Evolutionary conservation across 2,113 vertebrate species (phyloP).

Genomic region (Cavia porcellus): DNA sequence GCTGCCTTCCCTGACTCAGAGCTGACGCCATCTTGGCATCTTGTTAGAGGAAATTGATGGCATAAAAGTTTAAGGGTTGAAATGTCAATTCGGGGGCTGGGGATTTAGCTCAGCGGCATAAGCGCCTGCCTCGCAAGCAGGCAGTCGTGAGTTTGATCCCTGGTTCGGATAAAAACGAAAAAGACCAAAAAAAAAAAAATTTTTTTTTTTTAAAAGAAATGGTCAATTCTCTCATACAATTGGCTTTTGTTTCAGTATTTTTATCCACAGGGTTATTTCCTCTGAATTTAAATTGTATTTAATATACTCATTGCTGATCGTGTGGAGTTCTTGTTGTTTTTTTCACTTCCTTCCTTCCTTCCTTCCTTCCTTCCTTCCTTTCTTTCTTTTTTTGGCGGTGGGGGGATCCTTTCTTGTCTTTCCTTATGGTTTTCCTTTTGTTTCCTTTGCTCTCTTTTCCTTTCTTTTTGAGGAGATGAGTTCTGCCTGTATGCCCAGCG

Average conservation of each 20-base stretch:
- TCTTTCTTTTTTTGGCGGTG: not conserved
- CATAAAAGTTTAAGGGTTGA: not conserved
- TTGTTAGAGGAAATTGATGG: not conserved
- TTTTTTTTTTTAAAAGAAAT: not conserved
- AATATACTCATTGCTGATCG: not conserved
- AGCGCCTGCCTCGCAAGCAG: too few species aligned
- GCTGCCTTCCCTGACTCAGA: not conserved
- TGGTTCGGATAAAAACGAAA: too few species aligned
- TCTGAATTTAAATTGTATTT: not conserved
- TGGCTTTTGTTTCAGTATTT: slow-evolving; percentile 22
- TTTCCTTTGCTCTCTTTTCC: not conserved
- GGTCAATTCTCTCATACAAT: not conserved
- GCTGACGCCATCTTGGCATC: not conserved
- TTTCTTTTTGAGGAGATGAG: not conserved
- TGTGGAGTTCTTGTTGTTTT: not conserved
- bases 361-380: not conserved
- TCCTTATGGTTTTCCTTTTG: not conserved
- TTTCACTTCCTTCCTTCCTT: not conserved
- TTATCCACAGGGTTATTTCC: not conserved
- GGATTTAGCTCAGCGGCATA: too few species aligned
- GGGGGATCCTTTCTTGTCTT: not conserved
- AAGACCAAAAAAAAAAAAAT: too few species aligned
- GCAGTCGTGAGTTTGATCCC: too few species aligned
- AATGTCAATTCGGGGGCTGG: not conserved
- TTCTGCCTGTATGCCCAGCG: not conserved